Conservation (phyloP, 2,113 vertebrate species). For the Brachyhypopomus occidentalis region DNA sequence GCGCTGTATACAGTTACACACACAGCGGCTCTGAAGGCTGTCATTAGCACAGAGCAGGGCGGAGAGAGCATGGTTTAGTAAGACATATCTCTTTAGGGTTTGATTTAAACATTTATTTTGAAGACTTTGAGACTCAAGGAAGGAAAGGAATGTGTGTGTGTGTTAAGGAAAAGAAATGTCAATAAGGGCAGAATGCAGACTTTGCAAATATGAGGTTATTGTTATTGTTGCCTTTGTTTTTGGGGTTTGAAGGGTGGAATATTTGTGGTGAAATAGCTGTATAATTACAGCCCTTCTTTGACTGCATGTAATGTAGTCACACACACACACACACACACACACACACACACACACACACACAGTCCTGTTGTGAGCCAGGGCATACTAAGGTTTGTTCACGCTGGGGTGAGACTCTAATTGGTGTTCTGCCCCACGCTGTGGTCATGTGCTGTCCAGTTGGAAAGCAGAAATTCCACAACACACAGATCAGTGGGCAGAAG, state of each 20-base stretch:
- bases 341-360: constrained; percentile 54
- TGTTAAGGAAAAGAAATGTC: constrained; percentile 1
- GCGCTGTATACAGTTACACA: constrained; percentile 69
- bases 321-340: constrained; percentile 39
- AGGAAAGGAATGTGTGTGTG: not conserved
- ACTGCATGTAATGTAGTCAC: constrained; percentile 25
- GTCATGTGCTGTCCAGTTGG: constrained; percentile 47
- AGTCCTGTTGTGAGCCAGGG: constrained; percentile 22
- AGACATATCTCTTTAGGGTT: not conserved
- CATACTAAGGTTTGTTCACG: constrained; percentile 35
- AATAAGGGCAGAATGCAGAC: constrained; percentile 24
- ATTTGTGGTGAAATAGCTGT: constrained; percentile 62
- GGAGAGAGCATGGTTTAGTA: not conserved
- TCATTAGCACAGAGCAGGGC: constrained; percentile 25
- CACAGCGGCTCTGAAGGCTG: constrained; percentile 31
- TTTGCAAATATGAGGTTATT: constrained; percentile 19
- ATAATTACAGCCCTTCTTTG: constrained; percentile 59
- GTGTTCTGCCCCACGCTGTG: constrained; percentile 48
- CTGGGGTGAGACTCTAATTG: constrained; percentile 17
- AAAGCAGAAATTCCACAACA: constrained; percentile 21
- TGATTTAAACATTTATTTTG: not conserved
- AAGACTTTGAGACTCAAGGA: constrained; percentile 21
- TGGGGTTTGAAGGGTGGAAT: constrained; percentile 59
- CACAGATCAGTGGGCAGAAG: not conserved
- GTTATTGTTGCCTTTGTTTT: constrained; percentile 43